Conservation (phyloP, 2,113 vertebrate genomes). For the Tricholaema leucomelas region DNA sequence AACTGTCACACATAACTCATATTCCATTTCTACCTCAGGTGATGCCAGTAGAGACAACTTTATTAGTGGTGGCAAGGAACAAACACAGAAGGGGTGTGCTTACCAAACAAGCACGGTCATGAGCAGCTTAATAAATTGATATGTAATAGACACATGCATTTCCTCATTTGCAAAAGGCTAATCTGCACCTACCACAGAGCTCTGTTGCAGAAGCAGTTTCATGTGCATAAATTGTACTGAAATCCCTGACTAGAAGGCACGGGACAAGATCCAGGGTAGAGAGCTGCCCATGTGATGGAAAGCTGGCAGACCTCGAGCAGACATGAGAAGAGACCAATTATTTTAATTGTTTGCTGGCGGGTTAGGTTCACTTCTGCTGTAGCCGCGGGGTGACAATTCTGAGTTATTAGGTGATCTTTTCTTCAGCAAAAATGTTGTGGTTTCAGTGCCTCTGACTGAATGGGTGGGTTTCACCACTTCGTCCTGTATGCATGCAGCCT, state of each 20-base stretch:
- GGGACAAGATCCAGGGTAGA: slow-evolving; percentile 25
- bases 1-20: background rate
- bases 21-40: background rate
- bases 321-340: slow-evolving; percentile 29
- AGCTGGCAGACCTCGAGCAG: slow-evolving; percentile 30
- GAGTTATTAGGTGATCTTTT: slow-evolving; percentile 31
- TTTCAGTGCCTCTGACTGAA: background rate
- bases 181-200: slow-evolving; percentile 39
- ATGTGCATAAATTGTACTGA: background rate
- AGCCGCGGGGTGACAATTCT: slow-evolving; percentile 23
- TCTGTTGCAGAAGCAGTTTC: background rate
- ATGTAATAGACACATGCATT: background rate
- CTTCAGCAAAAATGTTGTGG: slow-evolving; percentile 31
- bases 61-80: background rate
- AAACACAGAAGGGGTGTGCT: background rate
- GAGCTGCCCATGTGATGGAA: background rate
- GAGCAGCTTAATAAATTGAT: background rate
- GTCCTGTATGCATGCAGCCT: background rate
- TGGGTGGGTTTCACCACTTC: background rate
- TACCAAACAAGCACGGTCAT: background rate
- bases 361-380: slow-evolving; percentile 12
- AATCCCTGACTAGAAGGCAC: slow-evolving; percentile 12
- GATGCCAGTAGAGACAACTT: background rate
- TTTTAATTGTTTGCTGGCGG: slow-evolving; percentile 33
- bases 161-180: background rate